Evolutionary conservation across 2,113 vertebrate species (phyloP).

Genomic region (Cyanistes caeruleus): DNA sequence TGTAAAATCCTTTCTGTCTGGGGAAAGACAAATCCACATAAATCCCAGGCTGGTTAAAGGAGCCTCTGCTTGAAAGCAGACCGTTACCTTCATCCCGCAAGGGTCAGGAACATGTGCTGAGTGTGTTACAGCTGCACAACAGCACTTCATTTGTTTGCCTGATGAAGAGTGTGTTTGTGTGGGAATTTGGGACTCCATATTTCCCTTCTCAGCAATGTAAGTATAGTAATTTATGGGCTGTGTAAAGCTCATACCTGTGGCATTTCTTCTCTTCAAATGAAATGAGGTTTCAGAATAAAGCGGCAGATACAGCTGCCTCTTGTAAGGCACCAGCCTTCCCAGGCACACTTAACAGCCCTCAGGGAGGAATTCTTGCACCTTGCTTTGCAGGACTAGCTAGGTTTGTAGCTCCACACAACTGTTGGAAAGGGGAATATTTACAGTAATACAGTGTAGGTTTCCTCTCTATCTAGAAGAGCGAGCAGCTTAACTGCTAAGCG

Average conservation of each 20-base stretch:
- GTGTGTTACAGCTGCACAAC: accelerated
- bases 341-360: not conserved
- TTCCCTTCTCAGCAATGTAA: not conserved
- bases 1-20: not conserved
- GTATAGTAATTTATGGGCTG: not conserved
- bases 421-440: not conserved
- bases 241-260: not conserved
- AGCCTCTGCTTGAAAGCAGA: not conserved
- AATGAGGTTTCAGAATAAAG: not conserved
- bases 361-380: not conserved
- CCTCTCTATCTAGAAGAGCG: not conserved
- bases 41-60: not conserved
- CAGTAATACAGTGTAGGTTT: not conserved
- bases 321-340: not conserved
- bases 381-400: not conserved
- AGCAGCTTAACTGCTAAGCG: not conserved
- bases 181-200: not conserved
- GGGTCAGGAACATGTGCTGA: accelerated
- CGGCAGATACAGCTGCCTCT: not conserved
- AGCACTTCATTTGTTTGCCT: not conserved
- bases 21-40: not conserved
- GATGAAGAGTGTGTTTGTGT: not conserved
- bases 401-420: not conserved
- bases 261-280: not conserved
- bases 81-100: not conserved